A percentile compares a stretch with the other conserved stretches of the same genome.
Conservation (phyloP, 1,140 invertebrate genomes). For the Aleiodes sp. region DNA sequence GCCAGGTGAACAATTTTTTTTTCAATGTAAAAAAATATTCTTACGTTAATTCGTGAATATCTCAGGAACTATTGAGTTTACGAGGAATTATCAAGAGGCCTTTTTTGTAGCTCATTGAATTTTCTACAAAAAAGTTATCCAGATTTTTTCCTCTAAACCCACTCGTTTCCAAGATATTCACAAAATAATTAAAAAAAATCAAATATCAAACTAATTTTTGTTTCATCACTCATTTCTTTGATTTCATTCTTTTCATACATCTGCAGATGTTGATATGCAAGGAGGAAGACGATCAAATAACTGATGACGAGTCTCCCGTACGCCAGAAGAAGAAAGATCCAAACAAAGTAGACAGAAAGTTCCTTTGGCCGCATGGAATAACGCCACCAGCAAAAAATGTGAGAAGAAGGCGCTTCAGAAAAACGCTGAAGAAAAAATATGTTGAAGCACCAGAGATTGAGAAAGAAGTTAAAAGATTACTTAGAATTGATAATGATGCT, state of each 20-base stretch:
- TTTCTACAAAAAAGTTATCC: too few relatives aligned
- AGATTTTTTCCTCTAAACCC: too few relatives aligned
- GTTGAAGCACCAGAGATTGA: constrained; percentile 98
- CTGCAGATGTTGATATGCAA: constrained; percentile 82
- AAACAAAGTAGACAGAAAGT: constrained; percentile 94
- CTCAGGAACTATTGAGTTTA: too few relatives aligned
- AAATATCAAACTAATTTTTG: too few relatives aligned
- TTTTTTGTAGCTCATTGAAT: too few relatives aligned
- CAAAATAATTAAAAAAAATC: too few relatives aligned
- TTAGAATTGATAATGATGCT: constrained; percentile 93
- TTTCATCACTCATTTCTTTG: too few relatives aligned
- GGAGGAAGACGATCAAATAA: constrained; percentile 82
- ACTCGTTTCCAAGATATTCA: too few relatives aligned
- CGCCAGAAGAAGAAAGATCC: constrained; percentile 92
- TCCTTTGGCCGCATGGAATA: constrained; percentile 91
- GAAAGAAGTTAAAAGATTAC: constrained; percentile 92
- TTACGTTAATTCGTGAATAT: too few relatives aligned
- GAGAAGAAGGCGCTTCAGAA: constrained; percentile 89
- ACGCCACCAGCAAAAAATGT: constrained; percentile 96
- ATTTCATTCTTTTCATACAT: constrained; percentile 14
- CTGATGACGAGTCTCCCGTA: constrained; percentile 82
- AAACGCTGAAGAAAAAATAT: constrained; percentile 96
- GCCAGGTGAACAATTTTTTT: too few relatives aligned
- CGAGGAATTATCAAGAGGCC: too few relatives aligned
- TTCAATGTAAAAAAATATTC: too few relatives aligned